Conservation (phyloP, 2,113 vertebrate species). For the Phalacrocorax pelagicus region DNA sequence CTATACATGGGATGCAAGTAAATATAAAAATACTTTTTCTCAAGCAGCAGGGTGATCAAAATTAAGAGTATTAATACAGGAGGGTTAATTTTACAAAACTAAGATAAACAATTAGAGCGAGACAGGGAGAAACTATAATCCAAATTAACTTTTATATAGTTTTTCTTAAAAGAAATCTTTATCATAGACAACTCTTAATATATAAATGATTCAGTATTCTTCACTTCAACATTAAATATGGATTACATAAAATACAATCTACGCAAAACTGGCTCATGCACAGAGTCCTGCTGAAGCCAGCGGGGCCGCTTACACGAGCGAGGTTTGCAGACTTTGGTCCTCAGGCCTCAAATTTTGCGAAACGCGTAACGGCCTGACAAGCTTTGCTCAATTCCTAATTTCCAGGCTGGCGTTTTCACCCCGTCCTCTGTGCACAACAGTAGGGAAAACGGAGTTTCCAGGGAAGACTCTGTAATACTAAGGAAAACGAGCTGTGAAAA, state of each 20-base stretch:
- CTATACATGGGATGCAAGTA: constrained; percentile 38
- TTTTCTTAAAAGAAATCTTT: constrained; percentile 8
- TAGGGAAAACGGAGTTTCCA: neutral
- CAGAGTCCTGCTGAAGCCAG: neutral
- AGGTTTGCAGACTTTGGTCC: constrained; percentile 52
- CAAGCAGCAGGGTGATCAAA: constrained; percentile 51
- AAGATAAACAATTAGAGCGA: neutral
- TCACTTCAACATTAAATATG: neutral
- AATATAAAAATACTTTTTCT: constrained; percentile 74
- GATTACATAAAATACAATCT: constrained; percentile 34
- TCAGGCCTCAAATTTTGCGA: neutral
- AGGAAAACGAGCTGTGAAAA: neutral
- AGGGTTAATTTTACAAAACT: constrained; percentile 20
- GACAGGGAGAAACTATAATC: neutral
- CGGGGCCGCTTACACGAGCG: neutral
- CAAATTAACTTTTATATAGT: neutral
- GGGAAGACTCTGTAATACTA: constrained; percentile 15
- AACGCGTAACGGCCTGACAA: neutral
- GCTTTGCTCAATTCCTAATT: neutral
- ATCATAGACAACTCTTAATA: constrained; percentile 26
- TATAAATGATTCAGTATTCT: constrained; percentile 9
- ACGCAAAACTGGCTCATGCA: constrained; percentile 6
- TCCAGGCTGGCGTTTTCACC: neutral
- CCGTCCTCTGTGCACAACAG: neutral
- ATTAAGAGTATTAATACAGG: neutral